Evolutionary conservation across 2,888 invertebrate genomes (phyloP).

Genomic region (Auanema freiburgensis): DNA sequence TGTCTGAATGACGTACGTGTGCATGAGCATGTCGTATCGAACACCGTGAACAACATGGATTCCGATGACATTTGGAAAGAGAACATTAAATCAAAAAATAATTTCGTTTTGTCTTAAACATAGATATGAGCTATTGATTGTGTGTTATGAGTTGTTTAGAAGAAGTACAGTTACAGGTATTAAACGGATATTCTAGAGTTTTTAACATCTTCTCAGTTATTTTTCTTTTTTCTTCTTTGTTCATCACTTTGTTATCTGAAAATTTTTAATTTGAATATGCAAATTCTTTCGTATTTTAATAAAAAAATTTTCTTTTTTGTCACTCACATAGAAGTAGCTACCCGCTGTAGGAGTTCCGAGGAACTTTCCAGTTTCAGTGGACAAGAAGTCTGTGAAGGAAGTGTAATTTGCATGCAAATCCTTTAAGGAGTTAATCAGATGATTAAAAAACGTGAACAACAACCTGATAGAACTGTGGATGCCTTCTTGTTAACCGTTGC

Average conservation of each 20-base stretch:
- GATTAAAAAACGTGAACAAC: not conserved
- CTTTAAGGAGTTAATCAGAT: constrained; percentile 20
- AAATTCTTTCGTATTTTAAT: not conserved
- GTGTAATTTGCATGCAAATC: constrained; percentile 54
- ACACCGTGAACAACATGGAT: too few species aligned
- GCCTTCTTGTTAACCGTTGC: constrained; percentile 37
- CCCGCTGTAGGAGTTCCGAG: constrained; percentile 47
- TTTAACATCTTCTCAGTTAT: too few species aligned
- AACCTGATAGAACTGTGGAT: constrained; percentile 36
- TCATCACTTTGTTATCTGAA: constrained; percentile 37
- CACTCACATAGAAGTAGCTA: constrained; percentile 41
- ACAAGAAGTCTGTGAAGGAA: constrained; percentile 48
- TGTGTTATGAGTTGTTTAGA: too few species aligned
- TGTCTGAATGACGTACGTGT: too few species aligned
- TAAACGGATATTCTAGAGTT: too few species aligned
- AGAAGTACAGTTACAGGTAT: too few species aligned
- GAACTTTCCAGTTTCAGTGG: constrained; percentile 48
- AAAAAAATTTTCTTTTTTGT: not conserved
- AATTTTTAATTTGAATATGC: constrained; percentile 6
- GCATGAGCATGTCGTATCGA: too few species aligned
- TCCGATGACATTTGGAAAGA: too few species aligned
- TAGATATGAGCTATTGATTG: too few species aligned
- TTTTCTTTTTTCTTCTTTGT: not conserved
- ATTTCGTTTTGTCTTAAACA: too few species aligned
- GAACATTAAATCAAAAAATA: too few species aligned